Evolutionary conservation across 2,888 invertebrate genomes (phyloP).

Genomic region (Eupithecia centaureata): DNA sequence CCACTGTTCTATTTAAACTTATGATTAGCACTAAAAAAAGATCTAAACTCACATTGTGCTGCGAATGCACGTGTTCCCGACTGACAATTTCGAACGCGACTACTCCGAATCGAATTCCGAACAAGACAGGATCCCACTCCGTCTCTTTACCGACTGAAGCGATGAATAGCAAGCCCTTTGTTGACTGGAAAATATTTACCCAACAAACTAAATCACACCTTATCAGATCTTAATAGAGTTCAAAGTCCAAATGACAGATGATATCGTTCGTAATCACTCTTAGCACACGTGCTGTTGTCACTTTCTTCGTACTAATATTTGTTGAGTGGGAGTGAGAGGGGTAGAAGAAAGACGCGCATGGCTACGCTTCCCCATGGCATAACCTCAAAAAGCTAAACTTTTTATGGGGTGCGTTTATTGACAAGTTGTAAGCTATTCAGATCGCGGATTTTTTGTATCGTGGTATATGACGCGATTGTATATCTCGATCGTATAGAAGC

Average conservation of each 20-base stretch:
- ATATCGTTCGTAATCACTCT: constrained; percentile 58
- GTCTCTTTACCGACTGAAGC: constrained; percentile 56
- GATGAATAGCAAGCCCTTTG: constrained; percentile 56
- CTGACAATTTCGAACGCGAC: constrained; percentile 35
- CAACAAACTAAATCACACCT: constrained; percentile 52
- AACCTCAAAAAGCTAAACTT: constrained; percentile 63
- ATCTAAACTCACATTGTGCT: constrained; percentile 38
- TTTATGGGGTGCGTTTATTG: constrained; percentile 61
- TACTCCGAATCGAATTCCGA: constrained; percentile 41
- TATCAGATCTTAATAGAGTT: constrained; percentile 46
- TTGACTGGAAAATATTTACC: constrained; percentile 61
- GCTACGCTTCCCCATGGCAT: constrained; percentile 55
- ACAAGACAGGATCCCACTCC: constrained; percentile 61
- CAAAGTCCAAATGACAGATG: constrained; percentile 37
- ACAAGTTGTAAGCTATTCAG: constrained; percentile 56
- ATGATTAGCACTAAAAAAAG: constrained; percentile 21
- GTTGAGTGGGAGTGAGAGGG: constrained; percentile 53
- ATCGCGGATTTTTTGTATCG: constrained; percentile 53
- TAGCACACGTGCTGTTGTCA: constrained; percentile 56
- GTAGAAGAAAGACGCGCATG: constrained; percentile 60
- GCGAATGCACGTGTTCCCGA: constrained; percentile 39
- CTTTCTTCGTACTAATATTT: constrained; percentile 52
- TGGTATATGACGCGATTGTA: constrained; percentile 50
- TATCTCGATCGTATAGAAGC: constrained; percentile 46
- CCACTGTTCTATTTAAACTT: neutral